phyloP scores from a whole-genome alignment of 1,140 invertebrate species.

The Drosophila pseudoobscura region DNA sequence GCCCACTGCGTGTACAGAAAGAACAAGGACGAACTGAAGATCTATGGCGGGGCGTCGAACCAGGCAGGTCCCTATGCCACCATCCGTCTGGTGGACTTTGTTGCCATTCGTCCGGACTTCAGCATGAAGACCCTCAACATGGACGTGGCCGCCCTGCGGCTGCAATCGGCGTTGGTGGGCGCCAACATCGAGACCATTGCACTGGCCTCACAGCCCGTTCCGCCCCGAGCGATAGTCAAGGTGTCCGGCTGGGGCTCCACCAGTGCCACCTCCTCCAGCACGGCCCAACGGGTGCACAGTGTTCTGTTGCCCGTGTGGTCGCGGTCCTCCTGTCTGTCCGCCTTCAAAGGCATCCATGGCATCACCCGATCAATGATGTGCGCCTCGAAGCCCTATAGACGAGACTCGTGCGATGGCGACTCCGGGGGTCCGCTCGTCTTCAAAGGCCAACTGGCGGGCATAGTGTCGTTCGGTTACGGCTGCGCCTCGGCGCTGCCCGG shows the following conservation, averaged over 20 bases:
- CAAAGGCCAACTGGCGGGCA: slow-evolving; percentile 42
- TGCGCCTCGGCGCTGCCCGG: slow-evolving; percentile 55
- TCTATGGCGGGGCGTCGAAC: slow-evolving; percentile 57
- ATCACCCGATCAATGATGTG: slow-evolving; percentile 60
- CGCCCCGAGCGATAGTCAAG: slow-evolving; percentile 34
- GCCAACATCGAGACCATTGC: slow-evolving; percentile 49
- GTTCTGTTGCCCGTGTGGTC: slow-evolving; percentile 60
- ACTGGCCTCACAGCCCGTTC: slow-evolving; percentile 33
- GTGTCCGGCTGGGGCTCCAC: slow-evolving; percentile 59
- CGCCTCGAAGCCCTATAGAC: slow-evolving; percentile 29
- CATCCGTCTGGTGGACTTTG: slow-evolving; percentile 26
- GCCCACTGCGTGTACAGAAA: slow-evolving; percentile 56
- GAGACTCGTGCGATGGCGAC: slow-evolving; percentile 66
- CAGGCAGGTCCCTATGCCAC: slow-evolving; percentile 43
- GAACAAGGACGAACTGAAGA: slow-evolving; percentile 17
- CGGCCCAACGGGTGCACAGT: slow-evolving; percentile 47
- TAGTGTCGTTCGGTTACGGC: slow-evolving; percentile 56
- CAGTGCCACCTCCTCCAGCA: slow-evolving; percentile 12
- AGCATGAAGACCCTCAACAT: slow-evolving; percentile 51
- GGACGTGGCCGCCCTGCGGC: slow-evolving; percentile 54
- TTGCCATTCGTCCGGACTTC: slow-evolving; percentile 40
- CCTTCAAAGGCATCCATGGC: slow-evolving; percentile 33
- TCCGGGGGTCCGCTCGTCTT: slow-evolving; percentile 66
- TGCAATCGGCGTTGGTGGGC: slow-evolving; percentile 42
- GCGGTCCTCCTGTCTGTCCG: slow-evolving; percentile 22